A percentile compares a stretch with the other conserved stretches of the same genome.
Conservation (phyloP, 2,888 invertebrate species). For the Tuberolachnus salignus region DNA sequence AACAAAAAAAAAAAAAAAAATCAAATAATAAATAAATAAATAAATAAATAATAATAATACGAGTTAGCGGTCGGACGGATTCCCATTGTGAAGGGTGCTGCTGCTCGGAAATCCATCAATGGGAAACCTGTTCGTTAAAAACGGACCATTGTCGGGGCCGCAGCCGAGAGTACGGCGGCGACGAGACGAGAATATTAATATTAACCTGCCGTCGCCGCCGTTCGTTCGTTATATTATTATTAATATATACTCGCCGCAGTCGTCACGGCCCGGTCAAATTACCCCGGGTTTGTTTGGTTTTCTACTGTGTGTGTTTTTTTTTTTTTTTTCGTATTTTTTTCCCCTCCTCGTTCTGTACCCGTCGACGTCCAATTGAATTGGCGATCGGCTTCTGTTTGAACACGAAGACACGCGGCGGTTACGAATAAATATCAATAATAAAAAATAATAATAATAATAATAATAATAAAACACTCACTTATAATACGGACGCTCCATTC, state of each 20-base stretch:
- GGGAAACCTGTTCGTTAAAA: conserved; percentile 56
- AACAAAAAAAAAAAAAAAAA: no score
- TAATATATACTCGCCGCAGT: not conserved
- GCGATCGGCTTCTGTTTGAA: conserved; percentile 41
- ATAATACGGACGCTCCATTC: not conserved
- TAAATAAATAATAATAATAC: no score
- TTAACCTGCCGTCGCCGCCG: conserved; percentile 19
- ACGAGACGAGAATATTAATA: conserved; percentile 54
- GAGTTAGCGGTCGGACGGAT: conserved; percentile 8
- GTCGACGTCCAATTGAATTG: conserved; percentile 35
- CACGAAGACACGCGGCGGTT: conserved; percentile 14
- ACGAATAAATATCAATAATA: conserved; percentile 40
- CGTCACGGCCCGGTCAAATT: conserved; percentile 17
- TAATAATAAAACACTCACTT: not conserved
- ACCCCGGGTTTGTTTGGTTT: conserved; percentile 38
- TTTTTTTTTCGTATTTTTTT: conserved; percentile 19
- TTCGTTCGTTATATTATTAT: conserved; percentile 4
- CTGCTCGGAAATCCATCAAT: conserved; percentile 53
- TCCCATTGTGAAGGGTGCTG: conserved; percentile 52
- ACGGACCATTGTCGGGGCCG: conserved; percentile 44
- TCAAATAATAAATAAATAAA: no score
- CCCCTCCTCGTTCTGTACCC: conserved; percentile 7
- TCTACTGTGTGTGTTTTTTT: conserved; percentile 10
- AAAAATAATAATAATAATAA: not conserved
- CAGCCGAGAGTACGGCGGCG: conserved; percentile 7